Evolutionary conservation across 2,888 invertebrate genomes (phyloP).

Genomic region (Pimpla rufipes): DNA sequence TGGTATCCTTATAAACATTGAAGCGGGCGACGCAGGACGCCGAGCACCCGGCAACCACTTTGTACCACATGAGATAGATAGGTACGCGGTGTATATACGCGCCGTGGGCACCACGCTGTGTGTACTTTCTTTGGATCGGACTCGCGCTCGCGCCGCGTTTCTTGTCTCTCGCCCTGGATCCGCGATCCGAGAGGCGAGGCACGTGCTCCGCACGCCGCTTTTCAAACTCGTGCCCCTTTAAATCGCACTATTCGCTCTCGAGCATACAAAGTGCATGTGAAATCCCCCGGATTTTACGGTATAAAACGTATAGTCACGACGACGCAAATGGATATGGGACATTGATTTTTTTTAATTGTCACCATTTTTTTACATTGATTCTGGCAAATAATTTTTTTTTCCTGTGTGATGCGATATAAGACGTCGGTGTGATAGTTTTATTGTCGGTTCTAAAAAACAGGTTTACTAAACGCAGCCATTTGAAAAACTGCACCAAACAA

Average conservation of each 20-base stretch:
- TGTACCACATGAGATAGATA: slow-evolving; percentile 59
- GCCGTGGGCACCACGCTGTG: not conserved
- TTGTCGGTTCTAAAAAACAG: too few relatives aligned
- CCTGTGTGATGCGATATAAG: too few relatives aligned
- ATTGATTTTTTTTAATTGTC: too few relatives aligned
- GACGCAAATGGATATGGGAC: too few relatives aligned
- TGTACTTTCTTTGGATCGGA: slow-evolving; percentile 53
- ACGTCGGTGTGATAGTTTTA: too few relatives aligned
- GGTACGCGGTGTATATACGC: slow-evolving; percentile 7
- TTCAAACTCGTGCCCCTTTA: slow-evolving; percentile 2
- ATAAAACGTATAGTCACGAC: too few relatives aligned
- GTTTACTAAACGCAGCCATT: too few relatives aligned
- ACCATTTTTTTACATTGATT: too few relatives aligned
- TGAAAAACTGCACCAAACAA: too few relatives aligned
- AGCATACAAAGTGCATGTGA: not conserved
- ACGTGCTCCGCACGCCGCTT: slow-evolving; percentile 42
- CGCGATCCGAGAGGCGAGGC: slow-evolving; percentile 42
- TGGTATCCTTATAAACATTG: slow-evolving; percentile 65
- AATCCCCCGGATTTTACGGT: not conserved
- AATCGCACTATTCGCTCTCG: slow-evolving; percentile 42
- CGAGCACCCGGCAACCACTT: slow-evolving; percentile 56
- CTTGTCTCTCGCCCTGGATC: slow-evolving; percentile 53
- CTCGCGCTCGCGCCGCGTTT: slow-evolving; percentile 37
- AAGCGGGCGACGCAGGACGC: slow-evolving; percentile 56
- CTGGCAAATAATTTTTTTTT: too few relatives aligned